Evolutionary conservation across 2,113 vertebrate species (phyloP).

Genomic region (Junco hyemalis): DNA sequence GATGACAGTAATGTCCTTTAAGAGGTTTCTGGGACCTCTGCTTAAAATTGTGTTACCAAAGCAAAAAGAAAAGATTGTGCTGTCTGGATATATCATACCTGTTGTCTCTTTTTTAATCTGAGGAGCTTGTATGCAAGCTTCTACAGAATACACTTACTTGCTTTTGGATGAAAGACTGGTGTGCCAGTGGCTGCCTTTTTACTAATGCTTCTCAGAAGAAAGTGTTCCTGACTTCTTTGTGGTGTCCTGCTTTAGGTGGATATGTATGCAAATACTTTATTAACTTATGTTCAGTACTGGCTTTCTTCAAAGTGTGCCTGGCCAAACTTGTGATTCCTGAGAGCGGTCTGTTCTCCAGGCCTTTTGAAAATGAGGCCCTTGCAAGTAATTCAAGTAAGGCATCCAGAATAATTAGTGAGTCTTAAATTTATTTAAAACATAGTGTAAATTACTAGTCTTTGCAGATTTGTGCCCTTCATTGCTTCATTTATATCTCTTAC

Average conservation of each 20-base stretch:
- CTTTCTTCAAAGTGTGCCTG: conserved; percentile 20
- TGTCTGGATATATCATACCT: background rate
- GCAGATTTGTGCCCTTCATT: background rate
- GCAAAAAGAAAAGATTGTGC: background rate
- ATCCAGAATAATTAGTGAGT: background rate
- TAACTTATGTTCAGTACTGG: background rate
- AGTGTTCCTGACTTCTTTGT: conserved; percentile 3
- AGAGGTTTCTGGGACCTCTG: background rate
- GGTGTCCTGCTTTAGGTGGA: conserved; percentile 19
- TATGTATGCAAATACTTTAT: conserved; percentile 5
- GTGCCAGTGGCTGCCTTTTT: background rate
- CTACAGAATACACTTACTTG: background rate
- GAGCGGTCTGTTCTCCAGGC: conserved; percentile 4
- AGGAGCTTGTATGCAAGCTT: background rate
- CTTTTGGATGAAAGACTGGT: background rate
- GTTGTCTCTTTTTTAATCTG: background rate
- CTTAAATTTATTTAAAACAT: conserved; percentile 28
- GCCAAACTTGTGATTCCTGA: conserved; percentile 43
- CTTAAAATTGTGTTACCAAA: background rate
- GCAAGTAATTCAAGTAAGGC: conserved; percentile 13
- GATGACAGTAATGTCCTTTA: background rate
- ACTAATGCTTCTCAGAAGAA: conserved; percentile 13
- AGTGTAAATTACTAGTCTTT: conserved; percentile 22
- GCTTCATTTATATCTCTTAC: background rate
- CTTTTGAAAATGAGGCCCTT: conserved; percentile 22